phyloP scores from a whole-genome alignment of 2,797 vertebrate genomes.

The Choloepus didactylus region DNA sequence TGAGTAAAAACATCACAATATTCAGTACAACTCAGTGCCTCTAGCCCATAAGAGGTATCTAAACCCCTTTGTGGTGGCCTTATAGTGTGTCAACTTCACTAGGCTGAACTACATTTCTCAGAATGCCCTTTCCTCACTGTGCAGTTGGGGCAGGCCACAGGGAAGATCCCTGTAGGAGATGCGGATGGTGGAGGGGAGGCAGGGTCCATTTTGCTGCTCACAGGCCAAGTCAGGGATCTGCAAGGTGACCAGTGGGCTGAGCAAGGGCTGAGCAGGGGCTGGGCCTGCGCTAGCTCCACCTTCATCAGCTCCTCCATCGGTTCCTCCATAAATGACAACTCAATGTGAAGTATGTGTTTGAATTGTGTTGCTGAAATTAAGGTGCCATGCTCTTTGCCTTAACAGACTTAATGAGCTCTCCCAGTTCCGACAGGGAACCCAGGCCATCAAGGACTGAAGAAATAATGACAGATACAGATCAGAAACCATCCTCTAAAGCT shows the following conservation, averaged over 20 bases:
- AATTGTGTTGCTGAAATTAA: not conserved
- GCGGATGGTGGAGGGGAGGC: not conserved
- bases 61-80: not conserved
- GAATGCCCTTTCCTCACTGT: not conserved
- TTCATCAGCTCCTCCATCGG: not conserved
- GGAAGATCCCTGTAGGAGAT: not conserved
- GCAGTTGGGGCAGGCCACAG: too few relatives aligned
- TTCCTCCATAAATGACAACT: not conserved
- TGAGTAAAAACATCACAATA: slow-evolving; percentile 30
- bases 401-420: not conserved
- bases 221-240: not conserved
- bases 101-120: not conserved
- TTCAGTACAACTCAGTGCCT: not conserved
- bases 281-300: not conserved
- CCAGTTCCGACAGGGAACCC: not conserved
- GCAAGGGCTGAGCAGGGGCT: too few relatives aligned
- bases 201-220: too few relatives aligned
- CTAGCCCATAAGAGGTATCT: not conserved
- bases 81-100: not conserved
- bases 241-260: not conserved
- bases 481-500: not conserved
- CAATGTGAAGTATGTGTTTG: not conserved
- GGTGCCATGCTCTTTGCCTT: not conserved
- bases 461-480: not conserved
- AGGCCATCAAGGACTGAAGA: not conserved